A percentile compares a stretch with the other conserved stretches of the same genome.
Evolutionary conservation across 2,888 invertebrate species (phyloP).

Genomic region (Clanis bilineata): DNA sequence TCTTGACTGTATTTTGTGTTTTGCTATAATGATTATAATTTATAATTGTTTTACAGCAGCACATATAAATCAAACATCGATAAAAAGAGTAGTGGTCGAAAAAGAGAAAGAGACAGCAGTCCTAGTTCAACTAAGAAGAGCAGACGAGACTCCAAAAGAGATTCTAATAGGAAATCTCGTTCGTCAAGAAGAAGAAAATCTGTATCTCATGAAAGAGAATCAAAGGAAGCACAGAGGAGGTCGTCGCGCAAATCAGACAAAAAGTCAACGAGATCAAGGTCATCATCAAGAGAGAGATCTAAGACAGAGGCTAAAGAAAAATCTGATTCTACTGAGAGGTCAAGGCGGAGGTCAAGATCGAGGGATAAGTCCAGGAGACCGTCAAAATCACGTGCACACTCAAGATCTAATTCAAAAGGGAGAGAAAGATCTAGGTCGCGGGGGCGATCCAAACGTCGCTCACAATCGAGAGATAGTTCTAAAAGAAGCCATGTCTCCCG

Average conservation of each 20-base stretch:
- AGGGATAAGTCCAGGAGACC: conserved; percentile 50
- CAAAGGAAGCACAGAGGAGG: conserved; percentile 43
- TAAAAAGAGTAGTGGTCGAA: conserved; percentile 45
- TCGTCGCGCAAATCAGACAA: conserved; percentile 57
- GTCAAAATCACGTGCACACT: conserved; percentile 50
- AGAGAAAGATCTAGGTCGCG: conserved; percentile 45
- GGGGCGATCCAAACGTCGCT: conserved; percentile 42
- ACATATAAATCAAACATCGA: conserved; percentile 37
- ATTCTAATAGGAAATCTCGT: conserved; percentile 59
- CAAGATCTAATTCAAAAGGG: conserved; percentile 52
- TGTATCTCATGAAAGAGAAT: conserved; percentile 52
- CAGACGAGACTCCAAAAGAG: conserved; percentile 57
- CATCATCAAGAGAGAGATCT: conserved; percentile 52
- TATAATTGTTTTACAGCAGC: conserved; percentile 19
- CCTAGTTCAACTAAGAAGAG: conserved; percentile 52
- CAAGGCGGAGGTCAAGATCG: conserved; percentile 56
- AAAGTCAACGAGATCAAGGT: conserved; percentile 46
- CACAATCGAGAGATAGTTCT: conserved; percentile 38
- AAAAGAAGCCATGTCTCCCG: conserved; percentile 37
- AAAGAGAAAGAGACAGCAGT: conserved; percentile 48
- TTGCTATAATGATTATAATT: background rate
- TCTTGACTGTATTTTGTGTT: background rate
- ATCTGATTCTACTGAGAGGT: conserved; percentile 50
- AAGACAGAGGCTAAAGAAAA: conserved; percentile 55
- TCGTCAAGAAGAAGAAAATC: conserved; percentile 60